phyloP scores from a whole-genome alignment of 2,113 vertebrate genomes.

The Onychostoma macrolepis region DNA sequence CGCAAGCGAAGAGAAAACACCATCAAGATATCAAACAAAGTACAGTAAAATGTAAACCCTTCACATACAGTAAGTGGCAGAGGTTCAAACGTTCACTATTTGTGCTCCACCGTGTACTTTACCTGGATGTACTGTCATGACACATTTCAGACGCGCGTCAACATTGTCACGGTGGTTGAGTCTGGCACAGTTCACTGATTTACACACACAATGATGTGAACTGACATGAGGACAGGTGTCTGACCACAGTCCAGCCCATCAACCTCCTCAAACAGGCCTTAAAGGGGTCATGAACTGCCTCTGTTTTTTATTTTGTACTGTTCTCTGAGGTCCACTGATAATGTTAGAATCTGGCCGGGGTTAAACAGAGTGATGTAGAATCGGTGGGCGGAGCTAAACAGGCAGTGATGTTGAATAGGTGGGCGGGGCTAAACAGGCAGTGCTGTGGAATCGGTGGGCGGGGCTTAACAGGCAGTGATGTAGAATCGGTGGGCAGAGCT shows the following conservation, averaged over 20 bases:
- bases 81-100: slow-evolving; percentile 46
- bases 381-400: too few relatives aligned
- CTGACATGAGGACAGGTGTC: background rate
- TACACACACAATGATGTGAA: background rate
- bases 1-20: slow-evolving; percentile 33
- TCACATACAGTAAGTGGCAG: slow-evolving; percentile 36
- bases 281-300: too few relatives aligned
- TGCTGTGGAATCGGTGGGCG: too few relatives aligned
- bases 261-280: too few relatives aligned
- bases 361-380: too few relatives aligned
- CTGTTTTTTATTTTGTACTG: too few relatives aligned
- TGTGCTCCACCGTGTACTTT: slow-evolving; percentile 46
- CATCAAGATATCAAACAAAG: slow-evolving; percentile 1
- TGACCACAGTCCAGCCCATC: background rate
- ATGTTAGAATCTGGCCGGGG: too few relatives aligned
- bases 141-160: background rate
- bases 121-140: slow-evolving; percentile 37
- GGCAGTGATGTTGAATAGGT: too few relatives aligned
- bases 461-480: too few relatives aligned
- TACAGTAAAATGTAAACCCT: slow-evolving; percentile 17
- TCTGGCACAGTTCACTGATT: slow-evolving; percentile 17
- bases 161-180: slow-evolving; percentile 16
- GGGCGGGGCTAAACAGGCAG: too few relatives aligned
- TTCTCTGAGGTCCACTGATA: too few relatives aligned
- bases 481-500: too few relatives aligned